Evolutionary conservation across 1,140 invertebrate species (phyloP).

Genomic region (Drosophila tropicalis): DNA sequence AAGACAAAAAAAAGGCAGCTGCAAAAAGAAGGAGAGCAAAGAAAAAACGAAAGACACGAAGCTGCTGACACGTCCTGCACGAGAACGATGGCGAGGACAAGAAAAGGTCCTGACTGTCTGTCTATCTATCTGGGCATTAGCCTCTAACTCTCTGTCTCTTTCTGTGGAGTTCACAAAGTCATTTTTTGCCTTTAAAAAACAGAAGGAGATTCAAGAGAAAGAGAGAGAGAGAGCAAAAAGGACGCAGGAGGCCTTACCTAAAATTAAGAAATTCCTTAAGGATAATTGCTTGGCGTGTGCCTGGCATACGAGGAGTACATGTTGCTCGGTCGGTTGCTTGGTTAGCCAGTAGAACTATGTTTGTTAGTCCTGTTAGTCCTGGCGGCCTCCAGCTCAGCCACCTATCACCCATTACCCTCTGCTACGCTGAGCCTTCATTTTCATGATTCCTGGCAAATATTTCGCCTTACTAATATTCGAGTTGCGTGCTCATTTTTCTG

Average conservation of each 20-base stretch:
- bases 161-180: conserved; percentile 24
- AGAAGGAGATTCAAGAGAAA: neutral
- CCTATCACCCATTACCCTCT: neutral
- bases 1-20: conserved; percentile 17
- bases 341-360: conserved; percentile 1
- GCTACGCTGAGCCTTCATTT: conserved; percentile 22
- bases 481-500: conserved; percentile 43
- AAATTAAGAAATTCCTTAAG: conserved; percentile 70
- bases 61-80: conserved; percentile 52
- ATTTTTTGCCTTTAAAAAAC: conserved; percentile 13
- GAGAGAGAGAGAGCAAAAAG: neutral
- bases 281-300: conserved; percentile 62
- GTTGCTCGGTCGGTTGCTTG: neutral
- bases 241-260: conserved; percentile 14
- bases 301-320: conserved; percentile 40
- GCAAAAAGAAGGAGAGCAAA: neutral
- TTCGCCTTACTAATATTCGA: conserved; percentile 69
- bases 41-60: conserved; percentile 1
- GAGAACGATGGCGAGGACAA: conserved; percentile 6
- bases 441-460: conserved; percentile 59
- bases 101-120: conserved; percentile 25
- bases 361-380: neutral
- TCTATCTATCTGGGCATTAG: neutral
- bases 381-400: too few species aligned
- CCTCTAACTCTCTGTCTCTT: conserved; percentile 22